Percentiles rank a stretch among this genome's conserved stretches.
phyloP scores from a whole-genome alignment of 2,888 invertebrate genomes.

The Drosophila acutilabella region DNA sequence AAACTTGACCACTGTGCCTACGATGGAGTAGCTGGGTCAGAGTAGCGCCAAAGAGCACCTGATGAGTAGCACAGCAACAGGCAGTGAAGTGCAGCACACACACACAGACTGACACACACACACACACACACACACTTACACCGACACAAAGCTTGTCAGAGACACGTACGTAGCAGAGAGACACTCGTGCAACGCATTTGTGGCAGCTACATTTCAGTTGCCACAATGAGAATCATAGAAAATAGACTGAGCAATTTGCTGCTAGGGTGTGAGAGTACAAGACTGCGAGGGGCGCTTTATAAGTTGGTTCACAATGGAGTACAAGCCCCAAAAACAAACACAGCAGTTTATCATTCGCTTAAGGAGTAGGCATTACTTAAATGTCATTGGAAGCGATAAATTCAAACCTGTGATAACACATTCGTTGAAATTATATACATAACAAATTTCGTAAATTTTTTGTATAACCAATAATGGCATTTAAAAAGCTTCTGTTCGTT shows the following conservation, averaged over 20 bases:
- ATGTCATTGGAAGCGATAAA: background rate
- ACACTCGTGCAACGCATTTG: conserved; percentile 12
- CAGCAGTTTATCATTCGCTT: background rate
- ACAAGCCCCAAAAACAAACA: conserved; percentile 17
- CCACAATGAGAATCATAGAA: conserved; percentile 40
- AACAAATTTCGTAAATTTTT: conserved; percentile 30
- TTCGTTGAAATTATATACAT: background rate
- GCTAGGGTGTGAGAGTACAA: conserved; percentile 29
- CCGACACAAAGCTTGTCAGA: conserved; percentile 8
- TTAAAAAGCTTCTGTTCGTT: conserved; percentile 61
- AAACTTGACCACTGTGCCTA: conserved; percentile 27
- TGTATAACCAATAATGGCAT: conserved; percentile 51
- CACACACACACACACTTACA: background rate
- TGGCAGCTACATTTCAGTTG: conserved; percentile 27
- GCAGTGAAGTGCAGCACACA: conserved; percentile 50
- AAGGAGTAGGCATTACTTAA: conserved; percentile 32
- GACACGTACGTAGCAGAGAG: conserved; percentile 8
- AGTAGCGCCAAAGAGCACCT: conserved; percentile 16
- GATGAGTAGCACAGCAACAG: conserved; percentile 46
- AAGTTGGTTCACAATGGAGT: conserved; percentile 4
- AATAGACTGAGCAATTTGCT: conserved; percentile 48
- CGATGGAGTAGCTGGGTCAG: conserved; percentile 16
- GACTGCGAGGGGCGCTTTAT: conserved; percentile 27
- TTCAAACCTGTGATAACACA: background rate
- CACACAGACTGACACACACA: conserved; percentile 11